phyloP scores from a whole-genome alignment of 2,888 invertebrate genomes.

The Galerucella nymphaeae region DNA sequence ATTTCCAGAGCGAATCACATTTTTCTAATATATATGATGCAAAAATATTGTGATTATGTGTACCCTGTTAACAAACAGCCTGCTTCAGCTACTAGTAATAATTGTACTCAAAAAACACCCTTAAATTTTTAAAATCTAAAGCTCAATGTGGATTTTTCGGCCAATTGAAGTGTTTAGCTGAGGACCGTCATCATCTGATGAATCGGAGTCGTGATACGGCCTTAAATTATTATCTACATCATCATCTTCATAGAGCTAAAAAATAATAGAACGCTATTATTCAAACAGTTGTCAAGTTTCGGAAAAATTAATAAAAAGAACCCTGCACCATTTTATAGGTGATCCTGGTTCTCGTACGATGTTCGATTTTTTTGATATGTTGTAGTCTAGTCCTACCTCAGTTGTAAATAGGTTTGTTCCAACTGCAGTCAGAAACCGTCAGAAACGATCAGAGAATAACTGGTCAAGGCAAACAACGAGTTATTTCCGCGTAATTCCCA shows the following conservation, averaged over 20 bases:
- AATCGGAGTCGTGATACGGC: constrained; percentile 59
- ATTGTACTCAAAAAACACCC: constrained; percentile 26
- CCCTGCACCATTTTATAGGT: too few relatives aligned
- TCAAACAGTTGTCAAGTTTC: too few relatives aligned
- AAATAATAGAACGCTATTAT: constrained; percentile 27
- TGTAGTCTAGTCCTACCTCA: too few relatives aligned
- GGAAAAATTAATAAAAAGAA: too few relatives aligned
- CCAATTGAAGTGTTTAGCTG: constrained; percentile 55
- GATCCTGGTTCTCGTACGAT: too few relatives aligned
- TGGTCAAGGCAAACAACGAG: too few relatives aligned
- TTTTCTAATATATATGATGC: background rate
- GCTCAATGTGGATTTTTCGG: constrained; percentile 62
- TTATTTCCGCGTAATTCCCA: too few relatives aligned
- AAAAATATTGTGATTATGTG: background rate
- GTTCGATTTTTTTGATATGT: too few relatives aligned
- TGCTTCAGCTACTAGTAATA: constrained; percentile 22
- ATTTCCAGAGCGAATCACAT: too few relatives aligned
- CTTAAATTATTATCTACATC: constrained; percentile 54
- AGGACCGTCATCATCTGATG: constrained; percentile 57
- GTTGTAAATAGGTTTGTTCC: too few relatives aligned
- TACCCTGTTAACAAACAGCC: constrained; percentile 32
- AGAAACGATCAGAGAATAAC: too few relatives aligned
- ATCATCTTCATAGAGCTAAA: constrained; percentile 58
- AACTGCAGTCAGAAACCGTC: too few relatives aligned
- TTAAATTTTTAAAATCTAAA: constrained; percentile 28